Base-by-base conservation (phyloP, 53 echinoderm and acorn worm species). In the Echinometra lucunter region DNA sequence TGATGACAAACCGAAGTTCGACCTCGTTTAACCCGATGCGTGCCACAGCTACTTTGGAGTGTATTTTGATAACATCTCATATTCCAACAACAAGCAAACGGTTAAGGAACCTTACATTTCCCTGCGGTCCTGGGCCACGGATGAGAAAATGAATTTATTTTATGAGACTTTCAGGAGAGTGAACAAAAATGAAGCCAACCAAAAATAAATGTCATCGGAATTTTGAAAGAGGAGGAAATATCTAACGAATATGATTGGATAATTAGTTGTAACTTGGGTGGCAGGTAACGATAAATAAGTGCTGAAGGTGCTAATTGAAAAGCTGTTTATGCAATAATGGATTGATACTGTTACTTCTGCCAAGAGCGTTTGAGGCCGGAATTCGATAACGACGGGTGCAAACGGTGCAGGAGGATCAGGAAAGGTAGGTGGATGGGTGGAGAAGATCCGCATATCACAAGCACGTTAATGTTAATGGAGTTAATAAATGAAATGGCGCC, bases 221-320 rank as follows among this genome's bases (percentile, higher is more conserved):
- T 78, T 88, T 55, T 3, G 90, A 90, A 60, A 66, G 90, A 90
- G 63, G 90, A 92, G 92, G 74, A 92, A 92, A 92, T 70, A 92
- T 92, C 69, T 92, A 92, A 92, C 92, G 92, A 92, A 92, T 92
- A 70, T 92, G 67, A 92, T 92, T 92, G 92, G 92, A 92, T 92
- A 92, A 92, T 92, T 92, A 92, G 92, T 70, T 53, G 92, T 92
- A 92, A 92, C 92, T 92, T 69, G 92, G 67, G 72, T 92, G 92
- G 92, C 53, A 72, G 92, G 49, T 45, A 69, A 92, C 92, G 92
- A 92, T 92, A 92, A 92, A 92, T 92, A 92, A 72, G 69, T 70
- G 7, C 45, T 38, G 72, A 53, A 92, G 92, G 92, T 92, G 92
- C 34, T 70, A 92, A 92, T 92, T 92, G 92, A 92, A 28, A 45